Conservation (phyloP, 30 jellyfish, hydroid and myxozoan genomes). For the Sanderia malayensis region DNA sequence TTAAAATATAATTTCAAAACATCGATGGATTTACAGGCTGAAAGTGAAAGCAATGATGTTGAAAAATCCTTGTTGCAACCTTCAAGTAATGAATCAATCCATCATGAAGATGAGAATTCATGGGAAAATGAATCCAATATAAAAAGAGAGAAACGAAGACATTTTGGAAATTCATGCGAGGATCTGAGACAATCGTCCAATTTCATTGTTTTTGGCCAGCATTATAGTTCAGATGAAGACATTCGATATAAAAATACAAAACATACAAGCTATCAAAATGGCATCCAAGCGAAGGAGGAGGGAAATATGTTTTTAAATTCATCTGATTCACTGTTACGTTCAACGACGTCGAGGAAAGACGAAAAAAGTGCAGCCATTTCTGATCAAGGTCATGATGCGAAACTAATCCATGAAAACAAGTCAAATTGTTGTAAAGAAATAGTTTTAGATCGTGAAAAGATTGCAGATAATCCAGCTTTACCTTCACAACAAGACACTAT, state of each 20-base stretch:
- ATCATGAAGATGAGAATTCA: too few relatives aligned
- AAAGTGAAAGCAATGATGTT: neutral
- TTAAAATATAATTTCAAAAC: constrained; percentile 41
- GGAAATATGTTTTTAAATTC: too few relatives aligned
- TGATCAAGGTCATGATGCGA: neutral
- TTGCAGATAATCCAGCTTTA: neutral
- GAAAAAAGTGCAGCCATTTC: neutral
- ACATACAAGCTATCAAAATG: neutral
- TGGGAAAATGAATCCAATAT: too few relatives aligned
- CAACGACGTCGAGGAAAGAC: neutral
- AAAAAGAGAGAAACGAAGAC: neutral
- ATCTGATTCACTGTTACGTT: neutral
- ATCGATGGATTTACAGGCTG: neutral
- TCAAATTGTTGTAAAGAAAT: neutral
- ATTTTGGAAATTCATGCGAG: neutral
- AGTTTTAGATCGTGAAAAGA: neutral
- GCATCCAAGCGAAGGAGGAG: neutral
- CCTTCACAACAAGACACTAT: neutral
- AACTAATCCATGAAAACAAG: neutral
- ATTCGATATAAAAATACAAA: neutral
- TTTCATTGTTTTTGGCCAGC: neutral
- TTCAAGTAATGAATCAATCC: too few relatives aligned
- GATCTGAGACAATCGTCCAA: neutral
- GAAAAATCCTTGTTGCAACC: neutral
- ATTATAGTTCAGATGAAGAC: neutral